phyloP scores from a whole-genome alignment of 2,797 vertebrate species.

The Neoniphon sammara region DNA sequence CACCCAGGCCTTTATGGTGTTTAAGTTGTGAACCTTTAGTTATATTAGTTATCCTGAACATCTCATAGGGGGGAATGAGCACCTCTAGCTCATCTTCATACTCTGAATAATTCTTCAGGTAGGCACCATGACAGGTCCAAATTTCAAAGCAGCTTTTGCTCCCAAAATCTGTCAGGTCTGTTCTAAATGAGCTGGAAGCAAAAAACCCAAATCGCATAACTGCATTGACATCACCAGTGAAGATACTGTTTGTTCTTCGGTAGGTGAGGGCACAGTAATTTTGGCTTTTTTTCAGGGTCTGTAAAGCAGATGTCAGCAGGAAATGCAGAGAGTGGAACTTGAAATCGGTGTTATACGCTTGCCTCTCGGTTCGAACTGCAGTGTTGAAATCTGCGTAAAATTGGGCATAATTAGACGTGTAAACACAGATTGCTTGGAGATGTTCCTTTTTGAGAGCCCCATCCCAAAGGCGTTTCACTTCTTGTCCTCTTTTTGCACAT shows the following conservation, averaged over 20 bases:
- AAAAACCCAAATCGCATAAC: conserved; percentile 53
- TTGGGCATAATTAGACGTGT: rapidly evolving
- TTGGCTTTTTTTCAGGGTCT: conserved; percentile 23
- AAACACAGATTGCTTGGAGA: conserved; percentile 45
- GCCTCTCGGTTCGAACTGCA: not conserved
- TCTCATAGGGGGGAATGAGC: conserved; percentile 61
- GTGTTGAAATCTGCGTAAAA: rapidly evolving
- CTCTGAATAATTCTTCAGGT: not conserved
- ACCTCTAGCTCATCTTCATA: conserved; percentile 29
- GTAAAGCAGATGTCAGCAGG: conserved; percentile 47
- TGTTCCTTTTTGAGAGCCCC: conserved; percentile 18
- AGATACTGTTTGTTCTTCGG: rapidly evolving
- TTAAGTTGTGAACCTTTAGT: not conserved
- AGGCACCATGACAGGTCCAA: conserved; percentile 38
- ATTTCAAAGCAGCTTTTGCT: conserved; percentile 34
- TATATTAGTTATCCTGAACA: conserved; percentile 27
- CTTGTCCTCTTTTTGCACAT: not conserved
- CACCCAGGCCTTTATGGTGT: not conserved
- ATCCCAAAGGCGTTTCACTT: rapidly evolving
- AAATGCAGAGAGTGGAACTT: conserved; percentile 46
- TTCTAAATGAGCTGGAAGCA: not conserved
- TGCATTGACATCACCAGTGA: not conserved
- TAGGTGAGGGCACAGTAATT: conserved; percentile 10
- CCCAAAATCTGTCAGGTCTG: rapidly evolving
- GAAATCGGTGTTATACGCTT: not conserved